Conservation (phyloP, 2,888 invertebrate species). For the Metalampra italica region DNA sequence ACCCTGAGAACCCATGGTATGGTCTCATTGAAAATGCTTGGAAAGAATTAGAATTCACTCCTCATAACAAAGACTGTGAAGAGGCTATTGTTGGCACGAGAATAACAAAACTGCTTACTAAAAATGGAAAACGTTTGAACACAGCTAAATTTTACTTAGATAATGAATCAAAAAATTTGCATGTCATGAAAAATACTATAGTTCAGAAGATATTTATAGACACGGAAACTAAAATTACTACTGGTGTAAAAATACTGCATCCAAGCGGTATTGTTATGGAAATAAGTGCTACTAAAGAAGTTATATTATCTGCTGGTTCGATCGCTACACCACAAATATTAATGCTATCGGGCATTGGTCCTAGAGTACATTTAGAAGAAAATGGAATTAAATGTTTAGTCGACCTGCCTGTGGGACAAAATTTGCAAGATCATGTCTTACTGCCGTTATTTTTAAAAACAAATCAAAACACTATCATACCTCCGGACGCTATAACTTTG, state of each 20-base stretch:
- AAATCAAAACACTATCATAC: slow-evolving; percentile 19
- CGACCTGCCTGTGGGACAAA: slow-evolving; percentile 65
- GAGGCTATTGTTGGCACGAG: slow-evolving; percentile 62
- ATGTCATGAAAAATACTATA: slow-evolving; percentile 64
- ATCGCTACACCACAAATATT: slow-evolving; percentile 71
- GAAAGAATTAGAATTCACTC: slow-evolving; percentile 48
- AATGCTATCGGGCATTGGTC: slow-evolving; percentile 74
- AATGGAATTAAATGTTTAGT: slow-evolving; percentile 46
- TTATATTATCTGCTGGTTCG: slow-evolving; percentile 69
- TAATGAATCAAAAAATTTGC: slow-evolving; percentile 34
- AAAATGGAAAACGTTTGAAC: slow-evolving; percentile 65
- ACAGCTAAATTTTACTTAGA: slow-evolving; percentile 69
- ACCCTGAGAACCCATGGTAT: slow-evolving; percentile 31
- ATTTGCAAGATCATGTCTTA: slow-evolving; percentile 72
- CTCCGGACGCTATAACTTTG: slow-evolving; percentile 27
- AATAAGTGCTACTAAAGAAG: slow-evolving; percentile 57
- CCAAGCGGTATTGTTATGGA: slow-evolving; percentile 37
- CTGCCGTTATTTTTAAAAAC: slow-evolving; percentile 37
- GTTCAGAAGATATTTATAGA: slow-evolving; percentile 74
- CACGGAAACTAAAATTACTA: slow-evolving; percentile 44
- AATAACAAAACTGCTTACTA: slow-evolving; percentile 60
- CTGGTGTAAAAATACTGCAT: slow-evolving; percentile 55
- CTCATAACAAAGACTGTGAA: slow-evolving; percentile 27
- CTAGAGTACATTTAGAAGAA: slow-evolving; percentile 42
- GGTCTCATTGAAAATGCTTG: slow-evolving; percentile 44